phyloP scores from a whole-genome alignment of 2,113 vertebrate species.

The Megaptera novaeangliae region DNA sequence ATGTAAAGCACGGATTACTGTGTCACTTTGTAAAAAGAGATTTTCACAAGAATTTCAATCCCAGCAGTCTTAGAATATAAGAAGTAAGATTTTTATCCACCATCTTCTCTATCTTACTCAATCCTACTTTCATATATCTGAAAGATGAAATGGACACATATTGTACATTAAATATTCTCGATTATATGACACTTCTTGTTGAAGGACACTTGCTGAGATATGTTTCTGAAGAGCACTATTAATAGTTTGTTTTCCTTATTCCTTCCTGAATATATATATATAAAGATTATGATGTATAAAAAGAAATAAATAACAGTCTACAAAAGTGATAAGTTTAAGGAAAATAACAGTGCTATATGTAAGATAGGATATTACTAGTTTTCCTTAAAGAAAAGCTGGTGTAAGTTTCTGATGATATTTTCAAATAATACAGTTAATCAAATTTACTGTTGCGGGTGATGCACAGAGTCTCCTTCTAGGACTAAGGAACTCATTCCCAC shows the following conservation, averaged over 20 bases:
- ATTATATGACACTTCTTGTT: background rate
- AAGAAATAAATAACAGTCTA: background rate
- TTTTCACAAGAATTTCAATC: background rate
- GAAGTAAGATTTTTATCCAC: background rate
- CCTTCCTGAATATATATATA: background rate
- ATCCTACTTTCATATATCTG: background rate
- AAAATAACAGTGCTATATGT: background rate
- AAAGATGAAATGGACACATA: background rate
- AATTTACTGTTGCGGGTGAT: background rate
- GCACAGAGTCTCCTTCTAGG: background rate
- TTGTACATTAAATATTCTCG: background rate
- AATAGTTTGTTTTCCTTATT: background rate
- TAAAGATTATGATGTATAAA: background rate
- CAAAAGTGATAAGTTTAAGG: background rate
- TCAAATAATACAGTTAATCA: background rate
- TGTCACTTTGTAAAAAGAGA: background rate
- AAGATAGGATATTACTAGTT: background rate
- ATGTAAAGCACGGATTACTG: background rate
- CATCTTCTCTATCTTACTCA: background rate
- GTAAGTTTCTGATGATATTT: background rate
- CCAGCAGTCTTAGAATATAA: background rate
- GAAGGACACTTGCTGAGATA: background rate
- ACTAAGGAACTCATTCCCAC: background rate
- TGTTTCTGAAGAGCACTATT: background rate
- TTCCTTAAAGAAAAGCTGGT: background rate